Percentiles rank a stretch among this genome's conserved stretches.
Evolutionary conservation across 2,797 vertebrate genomes (phyloP).

Genomic region (Halcyon badia): DNA sequence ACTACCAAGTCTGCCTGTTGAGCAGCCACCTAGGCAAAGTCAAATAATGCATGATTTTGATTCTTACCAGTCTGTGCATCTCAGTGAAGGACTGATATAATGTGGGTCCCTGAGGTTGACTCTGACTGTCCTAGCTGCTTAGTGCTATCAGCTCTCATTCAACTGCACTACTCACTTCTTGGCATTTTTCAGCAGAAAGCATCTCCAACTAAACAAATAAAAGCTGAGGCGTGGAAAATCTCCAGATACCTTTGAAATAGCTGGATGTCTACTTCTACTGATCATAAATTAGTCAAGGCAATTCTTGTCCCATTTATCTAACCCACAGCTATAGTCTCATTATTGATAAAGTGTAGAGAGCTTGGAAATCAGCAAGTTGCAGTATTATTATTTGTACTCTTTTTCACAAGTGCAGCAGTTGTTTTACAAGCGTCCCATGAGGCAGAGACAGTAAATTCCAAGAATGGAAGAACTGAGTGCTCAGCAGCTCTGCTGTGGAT

Average conservation of each 20-base stretch:
- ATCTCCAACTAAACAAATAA: background rate
- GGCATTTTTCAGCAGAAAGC: background rate
- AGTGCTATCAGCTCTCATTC: background rate
- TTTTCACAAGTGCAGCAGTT: background rate
- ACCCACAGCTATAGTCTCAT: background rate
- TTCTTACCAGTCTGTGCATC: background rate
- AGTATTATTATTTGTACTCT: background rate
- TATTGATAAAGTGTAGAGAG: background rate
- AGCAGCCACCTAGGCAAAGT: background rate
- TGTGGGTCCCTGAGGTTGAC: accelerated
- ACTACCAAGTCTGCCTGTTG: background rate
- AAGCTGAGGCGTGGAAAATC: background rate
- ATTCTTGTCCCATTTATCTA: background rate
- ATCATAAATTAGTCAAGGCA: background rate
- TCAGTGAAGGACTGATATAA: accelerated
- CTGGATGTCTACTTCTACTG: background rate
- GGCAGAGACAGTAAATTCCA: background rate
- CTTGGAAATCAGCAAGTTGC: background rate
- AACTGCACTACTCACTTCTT: background rate
- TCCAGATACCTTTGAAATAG: background rate
- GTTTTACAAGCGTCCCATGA: background rate
- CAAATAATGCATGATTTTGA: background rate
- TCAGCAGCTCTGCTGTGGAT: background rate
- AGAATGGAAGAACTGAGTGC: background rate
- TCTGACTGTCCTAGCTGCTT: background rate